Conservation (phyloP, 2,113 vertebrate species). For the Callopanchax toddi region DNA sequence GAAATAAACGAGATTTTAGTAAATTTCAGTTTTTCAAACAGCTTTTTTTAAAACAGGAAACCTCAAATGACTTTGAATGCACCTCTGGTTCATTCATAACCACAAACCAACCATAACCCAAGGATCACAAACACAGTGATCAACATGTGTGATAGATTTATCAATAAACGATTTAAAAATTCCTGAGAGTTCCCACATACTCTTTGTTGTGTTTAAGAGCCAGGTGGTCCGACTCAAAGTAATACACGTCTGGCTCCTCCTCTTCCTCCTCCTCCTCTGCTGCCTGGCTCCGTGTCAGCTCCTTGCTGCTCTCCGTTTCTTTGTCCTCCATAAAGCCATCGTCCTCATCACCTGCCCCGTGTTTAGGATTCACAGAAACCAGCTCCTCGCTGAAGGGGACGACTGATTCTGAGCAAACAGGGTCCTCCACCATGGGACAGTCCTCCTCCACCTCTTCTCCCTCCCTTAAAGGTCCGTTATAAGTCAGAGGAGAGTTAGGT, state of each 20-base stretch:
- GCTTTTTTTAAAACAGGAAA: conserved; percentile 6
- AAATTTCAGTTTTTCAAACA: too few species aligned
- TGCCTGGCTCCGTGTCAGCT: conserved; percentile 77
- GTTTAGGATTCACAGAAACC: conserved; percentile 68
- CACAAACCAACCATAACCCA: conserved; percentile 16
- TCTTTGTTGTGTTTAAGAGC: conserved; percentile 99
- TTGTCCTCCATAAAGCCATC: conserved; percentile 72
- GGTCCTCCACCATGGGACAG: conserved; percentile 72
- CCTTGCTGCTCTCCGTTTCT: conserved; percentile 84
- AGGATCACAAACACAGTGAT: conserved; percentile 23
- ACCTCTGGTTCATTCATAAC: conserved; percentile 16
- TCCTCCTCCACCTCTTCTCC: conserved; percentile 76
- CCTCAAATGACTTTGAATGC: conserved; percentile 2
- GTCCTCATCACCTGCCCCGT: conserved; percentile 73
- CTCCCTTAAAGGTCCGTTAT: conserved; percentile 88
- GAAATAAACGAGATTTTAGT: too few species aligned
- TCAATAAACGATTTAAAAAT: conserved; percentile 35
- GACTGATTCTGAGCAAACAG: conserved; percentile 67
- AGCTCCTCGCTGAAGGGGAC: conserved; percentile 68
- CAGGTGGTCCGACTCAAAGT: conserved; percentile 99
- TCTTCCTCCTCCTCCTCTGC: conserved; percentile 88
- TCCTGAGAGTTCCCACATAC: conserved; percentile 85
- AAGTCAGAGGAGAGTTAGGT: conserved; percentile 86
- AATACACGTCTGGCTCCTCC: conserved; percentile 98
- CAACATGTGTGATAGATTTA: conserved; percentile 31